Evolutionary conservation across 2,113 vertebrate genomes (phyloP).

Genomic region (Corvus moneduloides): DNA sequence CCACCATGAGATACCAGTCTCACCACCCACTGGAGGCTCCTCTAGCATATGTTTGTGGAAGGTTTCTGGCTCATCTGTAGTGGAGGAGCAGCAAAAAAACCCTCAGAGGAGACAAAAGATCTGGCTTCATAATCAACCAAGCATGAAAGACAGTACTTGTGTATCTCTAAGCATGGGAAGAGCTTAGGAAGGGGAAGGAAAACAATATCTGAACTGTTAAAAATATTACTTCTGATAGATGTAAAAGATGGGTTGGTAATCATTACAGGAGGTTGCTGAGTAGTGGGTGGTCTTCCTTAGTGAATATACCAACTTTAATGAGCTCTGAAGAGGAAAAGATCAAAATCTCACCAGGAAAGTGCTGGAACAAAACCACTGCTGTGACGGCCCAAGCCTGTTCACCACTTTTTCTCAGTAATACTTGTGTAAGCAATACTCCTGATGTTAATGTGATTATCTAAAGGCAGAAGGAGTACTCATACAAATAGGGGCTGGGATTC

Average conservation of each 20-base stretch:
- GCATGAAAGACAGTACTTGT: background rate
- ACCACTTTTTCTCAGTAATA: constrained; percentile 22
- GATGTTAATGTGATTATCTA: constrained; percentile 37
- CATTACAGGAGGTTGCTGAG: background rate
- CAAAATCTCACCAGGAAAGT: background rate
- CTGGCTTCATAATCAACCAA: background rate
- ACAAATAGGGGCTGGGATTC: constrained; percentile 22
- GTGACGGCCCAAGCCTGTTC: background rate
- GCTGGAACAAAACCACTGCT: background rate
- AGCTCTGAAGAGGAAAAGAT: background rate
- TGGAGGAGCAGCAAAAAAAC: background rate
- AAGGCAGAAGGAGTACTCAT: constrained; percentile 20
- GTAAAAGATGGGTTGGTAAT: background rate
- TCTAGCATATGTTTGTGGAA: background rate
- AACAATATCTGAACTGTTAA: background rate
- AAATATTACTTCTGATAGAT: background rate
- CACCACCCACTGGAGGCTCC: background rate
- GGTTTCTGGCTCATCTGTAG: background rate
- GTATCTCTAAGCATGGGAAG: background rate
- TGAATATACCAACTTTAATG: background rate
- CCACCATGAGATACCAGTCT: background rate
- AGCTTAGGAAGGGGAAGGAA: background rate
- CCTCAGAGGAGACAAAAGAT: background rate
- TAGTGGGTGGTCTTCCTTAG: background rate
- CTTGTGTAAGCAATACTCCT: constrained; percentile 23